Evolutionary conservation across 1,140 invertebrate genomes (phyloP).

Genomic region (Rhopalosiphum padi): DNA sequence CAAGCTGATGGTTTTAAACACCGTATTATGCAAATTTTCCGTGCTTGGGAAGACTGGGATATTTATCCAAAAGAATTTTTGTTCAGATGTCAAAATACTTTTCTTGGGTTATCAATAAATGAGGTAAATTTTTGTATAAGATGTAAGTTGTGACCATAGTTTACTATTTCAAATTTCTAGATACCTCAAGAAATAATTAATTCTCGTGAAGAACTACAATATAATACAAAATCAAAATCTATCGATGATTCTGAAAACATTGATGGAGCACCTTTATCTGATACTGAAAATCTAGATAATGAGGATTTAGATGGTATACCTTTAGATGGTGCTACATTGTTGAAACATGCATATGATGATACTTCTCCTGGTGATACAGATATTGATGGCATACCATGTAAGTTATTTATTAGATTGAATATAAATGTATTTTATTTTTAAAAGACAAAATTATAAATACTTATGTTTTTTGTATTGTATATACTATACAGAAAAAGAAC

Average conservation of each 20-base stretch:
- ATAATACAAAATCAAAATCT: conserved; percentile 61
- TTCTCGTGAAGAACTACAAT: not conserved
- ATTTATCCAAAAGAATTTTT: conserved; percentile 96
- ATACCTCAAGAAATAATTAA: not conserved
- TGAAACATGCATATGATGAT: conserved; percentile 72
- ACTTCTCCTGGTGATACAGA: conserved; percentile 67
- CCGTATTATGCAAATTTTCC: conserved; percentile 90
- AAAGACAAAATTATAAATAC: not conserved
- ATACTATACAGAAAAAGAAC: not conserved
- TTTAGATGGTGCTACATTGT: conserved; percentile 80
- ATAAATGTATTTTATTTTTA: not conserved
- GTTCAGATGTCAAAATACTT: conserved; percentile 88
- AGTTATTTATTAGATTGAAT: conserved; percentile 59
- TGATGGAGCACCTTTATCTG: conserved; percentile 73
- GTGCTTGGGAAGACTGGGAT: conserved; percentile 98
- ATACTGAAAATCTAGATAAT: conserved; percentile 69
- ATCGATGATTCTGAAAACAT: conserved; percentile 67
- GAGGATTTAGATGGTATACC: conserved; percentile 83
- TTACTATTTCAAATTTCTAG: not conserved
- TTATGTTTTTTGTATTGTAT: not conserved
- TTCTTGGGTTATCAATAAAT: conserved; percentile 72
- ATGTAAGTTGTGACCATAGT: not conserved
- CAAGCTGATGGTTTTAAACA: conserved; percentile 97
- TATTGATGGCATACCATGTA: conserved; percentile 79
- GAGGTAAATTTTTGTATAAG: conserved; percentile 14